phyloP scores from a whole-genome alignment of 2,113 vertebrate genomes.

The Amphiprion percula region DNA sequence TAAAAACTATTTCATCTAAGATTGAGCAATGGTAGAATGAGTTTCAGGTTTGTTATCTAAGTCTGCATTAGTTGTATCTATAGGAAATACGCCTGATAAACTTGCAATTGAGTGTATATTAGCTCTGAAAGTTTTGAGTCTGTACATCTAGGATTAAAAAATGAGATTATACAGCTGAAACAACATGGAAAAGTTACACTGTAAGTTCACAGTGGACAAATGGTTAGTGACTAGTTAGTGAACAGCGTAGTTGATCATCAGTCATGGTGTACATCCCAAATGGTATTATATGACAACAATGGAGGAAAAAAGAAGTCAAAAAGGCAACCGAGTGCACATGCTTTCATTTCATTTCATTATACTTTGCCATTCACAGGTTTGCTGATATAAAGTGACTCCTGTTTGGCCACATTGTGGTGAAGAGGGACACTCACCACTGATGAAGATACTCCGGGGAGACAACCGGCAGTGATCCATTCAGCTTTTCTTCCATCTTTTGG shows the following conservation, averaged over 20 bases:
- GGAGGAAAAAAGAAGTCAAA: slow-evolving; percentile 29
- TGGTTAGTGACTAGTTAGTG: neutral
- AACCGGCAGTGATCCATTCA: slow-evolving; percentile 84
- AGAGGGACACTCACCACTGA: slow-evolving; percentile 84
- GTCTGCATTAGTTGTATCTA: neutral
- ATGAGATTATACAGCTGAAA: neutral
- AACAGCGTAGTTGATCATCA: neutral
- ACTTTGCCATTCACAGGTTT: slow-evolving; percentile 45
- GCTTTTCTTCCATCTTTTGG: slow-evolving; percentile 85
- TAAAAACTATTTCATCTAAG: neutral
- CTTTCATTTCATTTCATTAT: slow-evolving; percentile 69
- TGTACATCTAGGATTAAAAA: neutral
- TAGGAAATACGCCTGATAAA: neutral
- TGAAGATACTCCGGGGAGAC: slow-evolving; percentile 86
- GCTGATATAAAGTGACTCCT: slow-evolving; percentile 2
- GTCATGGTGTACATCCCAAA: neutral
- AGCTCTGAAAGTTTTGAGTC: neutral
- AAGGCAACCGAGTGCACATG: slow-evolving; percentile 58
- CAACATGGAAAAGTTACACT: neutral
- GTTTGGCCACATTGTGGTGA: slow-evolving; percentile 62
- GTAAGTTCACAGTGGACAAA: neutral
- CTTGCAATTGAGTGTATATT: neutral
- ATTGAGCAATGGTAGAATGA: neutral
- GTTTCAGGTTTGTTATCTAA: neutral
- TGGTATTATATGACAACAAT: slow-evolving; percentile 7